These are phyloP conservation scores for Adelosebastes latens DNA, from an alignment of 2,797 vertebrate genomes.

Conservation along the genomic window DNA sequence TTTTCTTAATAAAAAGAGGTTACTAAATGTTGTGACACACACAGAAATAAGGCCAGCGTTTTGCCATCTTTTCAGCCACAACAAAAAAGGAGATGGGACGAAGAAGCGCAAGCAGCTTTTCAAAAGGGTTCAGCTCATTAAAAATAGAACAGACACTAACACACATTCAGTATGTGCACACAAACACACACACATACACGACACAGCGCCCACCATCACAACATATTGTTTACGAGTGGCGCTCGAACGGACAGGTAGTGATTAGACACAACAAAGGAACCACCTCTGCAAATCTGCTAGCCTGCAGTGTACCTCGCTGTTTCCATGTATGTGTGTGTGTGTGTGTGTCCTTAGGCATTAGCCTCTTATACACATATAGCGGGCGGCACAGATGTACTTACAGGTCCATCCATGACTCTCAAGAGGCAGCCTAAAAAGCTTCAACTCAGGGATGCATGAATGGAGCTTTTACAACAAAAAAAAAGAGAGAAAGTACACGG, in stretches of 20 bases:
- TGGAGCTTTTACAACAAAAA: constrained; percentile 30
- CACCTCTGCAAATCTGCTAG: constrained; percentile 63
- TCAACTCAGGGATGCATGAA: constrained; percentile 45
- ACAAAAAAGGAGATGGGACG: constrained; percentile 35
- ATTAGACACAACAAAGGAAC: constrained; percentile 72
- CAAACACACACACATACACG: background rate
- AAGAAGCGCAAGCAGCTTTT: constrained; percentile 47
- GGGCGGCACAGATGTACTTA: constrained; percentile 52
- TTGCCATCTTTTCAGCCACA: constrained; percentile 30
- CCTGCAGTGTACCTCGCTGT: constrained; percentile 11
- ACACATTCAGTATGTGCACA: background rate
- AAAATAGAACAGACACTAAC: constrained; percentile 65
- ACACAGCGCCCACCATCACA: constrained; percentile 35
- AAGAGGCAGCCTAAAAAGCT: constrained; percentile 56
- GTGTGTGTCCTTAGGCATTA: constrained; percentile 15
- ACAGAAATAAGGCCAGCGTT: constrained; percentile 38
- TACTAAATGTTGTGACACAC: background rate
- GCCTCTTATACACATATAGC: constrained; percentile 25
- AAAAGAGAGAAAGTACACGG: constrained; percentile 1
- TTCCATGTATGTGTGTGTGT: background rate
- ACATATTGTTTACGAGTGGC: constrained; percentile 60
- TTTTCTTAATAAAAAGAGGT: background rate
- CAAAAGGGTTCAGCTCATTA: constrained; percentile 60
- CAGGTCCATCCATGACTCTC: constrained; percentile 53
- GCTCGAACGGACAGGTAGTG: constrained; percentile 71